Evolutionary conservation across 1,140 invertebrate genomes (phyloP), one percentile per base, ranked within the genome.

Genomic region (Lerema accius): DNA sequence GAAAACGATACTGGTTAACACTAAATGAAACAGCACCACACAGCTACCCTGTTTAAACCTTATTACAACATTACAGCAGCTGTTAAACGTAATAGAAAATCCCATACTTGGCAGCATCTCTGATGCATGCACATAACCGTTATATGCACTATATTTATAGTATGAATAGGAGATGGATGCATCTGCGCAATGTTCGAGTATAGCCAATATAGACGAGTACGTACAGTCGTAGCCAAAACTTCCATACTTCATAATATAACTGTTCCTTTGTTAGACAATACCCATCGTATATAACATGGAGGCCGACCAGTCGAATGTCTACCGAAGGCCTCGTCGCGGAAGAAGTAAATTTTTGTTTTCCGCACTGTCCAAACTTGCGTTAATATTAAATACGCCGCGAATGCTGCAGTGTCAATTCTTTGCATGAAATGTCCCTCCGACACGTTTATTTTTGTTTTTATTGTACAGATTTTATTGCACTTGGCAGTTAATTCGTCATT

Each of bases 271-370:
- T 73, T 71, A 77, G 74, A 73, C 64, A 73, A 70, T 69, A 50
- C 28, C 26, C 46, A 64, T 32, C 42, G 40, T 28, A 23, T 37
- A 37, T 50, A 50, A 45, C 56, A 19, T 60, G 66, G 68, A 81
- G 74, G 74, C 64, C 71, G 63, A 6, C 46, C 49, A 49, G 60
- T 49, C 61, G 58, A 67, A 63, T 56, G 55, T 59, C 61, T 51
- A 56, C 60, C 60, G 68, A 77, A 78, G 67, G 67, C 67, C 63
- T 66, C 56, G 68, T 69, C 66, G 66, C 78, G 82, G 79, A 84
- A 84, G 73, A 58, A 14, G 67, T 84, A 78, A 76, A 72, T 78
- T 72, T 77, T 73, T 73, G 68, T 71, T 78, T 79, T 74, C 79
- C 67, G 58, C 55, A 64, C 69, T 78, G 75, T 67, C 68, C 68